These are phyloP conservation scores for Enteromius fasciolatus DNA, from an alignment of 2,797 vertebrate genomes.

Conservation along the genomic window DNA sequence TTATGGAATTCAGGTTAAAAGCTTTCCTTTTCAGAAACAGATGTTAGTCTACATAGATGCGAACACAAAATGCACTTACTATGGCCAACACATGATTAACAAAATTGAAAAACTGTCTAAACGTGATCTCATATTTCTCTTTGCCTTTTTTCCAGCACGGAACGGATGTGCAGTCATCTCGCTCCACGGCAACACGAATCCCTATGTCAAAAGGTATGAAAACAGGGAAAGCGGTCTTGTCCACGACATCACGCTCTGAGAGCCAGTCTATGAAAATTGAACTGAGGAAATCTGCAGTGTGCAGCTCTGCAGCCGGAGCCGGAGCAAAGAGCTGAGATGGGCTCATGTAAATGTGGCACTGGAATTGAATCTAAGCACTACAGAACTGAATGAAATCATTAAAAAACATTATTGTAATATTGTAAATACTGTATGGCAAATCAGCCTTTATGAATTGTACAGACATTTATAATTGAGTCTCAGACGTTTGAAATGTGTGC, in stretches of 20 bases:
- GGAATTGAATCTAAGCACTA: constrained; percentile 58
- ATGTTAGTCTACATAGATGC: neutral
- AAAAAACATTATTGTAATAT: constrained; percentile 22
- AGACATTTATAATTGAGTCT: constrained; percentile 38
- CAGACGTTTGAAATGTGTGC: constrained; percentile 47
- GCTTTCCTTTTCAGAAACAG: neutral
- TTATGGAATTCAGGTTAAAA: too few relatives aligned
- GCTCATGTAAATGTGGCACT: constrained; percentile 66
- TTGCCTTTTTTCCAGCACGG: constrained; percentile 72
- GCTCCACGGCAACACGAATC: constrained; percentile 86
- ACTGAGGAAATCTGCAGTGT: constrained; percentile 88
- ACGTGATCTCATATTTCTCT: constrained; percentile 5
- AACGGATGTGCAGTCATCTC: constrained; percentile 84
- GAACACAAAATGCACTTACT: neutral
- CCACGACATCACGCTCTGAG: constrained; percentile 87
- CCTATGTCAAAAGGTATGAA: constrained; percentile 94
- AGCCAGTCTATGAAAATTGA: constrained; percentile 96
- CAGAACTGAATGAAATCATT: constrained; percentile 20
- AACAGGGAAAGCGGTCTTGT: constrained; percentile 85
- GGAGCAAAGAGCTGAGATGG: constrained; percentile 86
- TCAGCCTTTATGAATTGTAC: constrained; percentile 40
- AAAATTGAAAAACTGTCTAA: neutral
- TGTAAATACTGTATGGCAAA: constrained; percentile 43
- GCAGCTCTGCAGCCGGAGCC: constrained; percentile 81
- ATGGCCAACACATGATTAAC: neutral